Evolutionary conservation across 2,113 vertebrate genomes (phyloP).

Genomic region (Platichthys flesus): DNA sequence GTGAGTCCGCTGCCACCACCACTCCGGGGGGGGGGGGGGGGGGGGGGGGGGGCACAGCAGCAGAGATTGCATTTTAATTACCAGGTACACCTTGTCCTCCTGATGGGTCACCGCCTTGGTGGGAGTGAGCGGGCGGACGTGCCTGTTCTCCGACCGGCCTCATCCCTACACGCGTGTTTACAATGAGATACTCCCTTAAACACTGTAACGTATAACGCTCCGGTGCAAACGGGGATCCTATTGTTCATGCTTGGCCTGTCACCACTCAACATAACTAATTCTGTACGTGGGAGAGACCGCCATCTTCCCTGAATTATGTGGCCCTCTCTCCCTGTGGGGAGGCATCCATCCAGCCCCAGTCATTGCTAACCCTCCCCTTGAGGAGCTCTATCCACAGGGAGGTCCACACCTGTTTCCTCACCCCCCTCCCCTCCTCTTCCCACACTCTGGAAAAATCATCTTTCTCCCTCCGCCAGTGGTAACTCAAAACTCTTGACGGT

Average conservation of each 20-base stretch:
- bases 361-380: constrained; percentile 71
- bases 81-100: constrained; percentile 80
- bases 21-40: constrained; percentile 60
- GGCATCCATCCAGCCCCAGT: constrained; percentile 75
- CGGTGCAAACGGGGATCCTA: constrained; percentile 44
- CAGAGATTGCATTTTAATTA: constrained; percentile 87
- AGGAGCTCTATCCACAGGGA: constrained; percentile 73
- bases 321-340: constrained; percentile 71
- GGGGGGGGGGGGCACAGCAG: constrained; percentile 76
- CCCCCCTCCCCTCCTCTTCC: constrained; percentile 29
- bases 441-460: constrained; percentile 63
- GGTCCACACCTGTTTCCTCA: constrained; percentile 75
- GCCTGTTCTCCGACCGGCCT: constrained; percentile 52
- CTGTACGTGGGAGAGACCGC: constrained; percentile 40
- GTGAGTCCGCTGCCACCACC: constrained; percentile 74
- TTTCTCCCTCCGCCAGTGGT: constrained; percentile 61
- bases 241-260: constrained; percentile 68
- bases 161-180: constrained; percentile 60
- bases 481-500: constrained; percentile 78
- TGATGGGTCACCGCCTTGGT: constrained; percentile 76
- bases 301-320: constrained; percentile 74
- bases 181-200: constrained; percentile 50
- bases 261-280: constrained; percentile 66
- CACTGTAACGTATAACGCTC: constrained; percentile 15
- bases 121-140: constrained; percentile 55